Conservation (phyloP, 2,797 vertebrate genomes). For the Ctenosaura bakeri region DNA sequence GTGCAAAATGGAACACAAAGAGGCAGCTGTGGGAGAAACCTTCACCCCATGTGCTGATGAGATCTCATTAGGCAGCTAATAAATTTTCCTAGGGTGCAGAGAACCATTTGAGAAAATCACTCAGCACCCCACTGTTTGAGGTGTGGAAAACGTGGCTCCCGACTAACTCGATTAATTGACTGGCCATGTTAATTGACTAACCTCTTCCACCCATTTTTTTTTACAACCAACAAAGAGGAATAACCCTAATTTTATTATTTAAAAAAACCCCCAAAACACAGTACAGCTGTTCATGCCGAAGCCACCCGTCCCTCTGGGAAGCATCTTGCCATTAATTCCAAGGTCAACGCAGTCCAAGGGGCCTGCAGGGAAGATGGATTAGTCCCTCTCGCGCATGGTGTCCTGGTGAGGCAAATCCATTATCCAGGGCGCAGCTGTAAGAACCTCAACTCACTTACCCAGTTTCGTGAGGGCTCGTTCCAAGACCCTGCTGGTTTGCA, state of each 20-base stretch:
- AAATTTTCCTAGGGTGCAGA: neutral
- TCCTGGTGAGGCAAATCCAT: neutral
- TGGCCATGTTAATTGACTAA: conserved; percentile 43
- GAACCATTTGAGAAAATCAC: neutral
- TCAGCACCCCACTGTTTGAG: neutral
- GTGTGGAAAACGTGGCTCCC: rapidly evolving
- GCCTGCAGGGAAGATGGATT: conserved; percentile 33
- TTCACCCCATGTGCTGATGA: neutral
- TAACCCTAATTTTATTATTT: neutral
- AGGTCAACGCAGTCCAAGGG: conserved; percentile 52
- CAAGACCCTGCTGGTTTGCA: neutral
- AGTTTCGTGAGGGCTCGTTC: neutral
- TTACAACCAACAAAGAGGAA: conserved; percentile 36
- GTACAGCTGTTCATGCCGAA: neutral
- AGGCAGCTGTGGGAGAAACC: neutral
- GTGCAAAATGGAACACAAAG: neutral
- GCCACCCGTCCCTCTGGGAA: conserved; percentile 3
- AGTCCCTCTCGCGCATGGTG: rapidly evolving
- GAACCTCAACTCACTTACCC: neutral
- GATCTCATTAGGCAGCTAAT: conserved; percentile 3
- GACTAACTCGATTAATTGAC: conserved; percentile 34
- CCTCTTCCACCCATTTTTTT: conserved; percentile 27
- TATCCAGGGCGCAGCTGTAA: rapidly evolving
- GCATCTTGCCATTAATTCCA: conserved; percentile 18
- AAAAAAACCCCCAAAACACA: neutral